phyloP scores from a whole-genome alignment of 1,140 invertebrate species.

The Theocolax elegans region DNA sequence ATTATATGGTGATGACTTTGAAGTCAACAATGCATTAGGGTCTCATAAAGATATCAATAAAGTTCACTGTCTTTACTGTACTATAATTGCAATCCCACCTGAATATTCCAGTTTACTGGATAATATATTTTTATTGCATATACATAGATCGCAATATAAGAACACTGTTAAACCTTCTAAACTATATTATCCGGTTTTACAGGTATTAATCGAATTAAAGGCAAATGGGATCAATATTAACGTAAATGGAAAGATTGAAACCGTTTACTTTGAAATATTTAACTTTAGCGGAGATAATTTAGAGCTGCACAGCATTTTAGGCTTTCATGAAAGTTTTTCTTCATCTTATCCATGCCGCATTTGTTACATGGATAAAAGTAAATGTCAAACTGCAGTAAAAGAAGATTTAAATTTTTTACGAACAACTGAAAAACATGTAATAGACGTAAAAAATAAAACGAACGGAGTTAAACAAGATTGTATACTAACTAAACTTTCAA shows the following conservation, averaged over 20 bases:
- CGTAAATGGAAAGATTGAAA: constrained; percentile 1
- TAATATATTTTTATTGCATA: constrained; percentile 54
- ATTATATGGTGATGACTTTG: constrained; percentile 54
- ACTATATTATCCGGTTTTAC: constrained; percentile 36
- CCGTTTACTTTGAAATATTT: constrained; percentile 37
- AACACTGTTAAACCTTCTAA: constrained; percentile 33
- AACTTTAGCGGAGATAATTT: constrained; percentile 8
- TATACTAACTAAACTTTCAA: constrained; percentile 29
- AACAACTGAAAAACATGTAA: constrained; percentile 28
- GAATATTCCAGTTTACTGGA: constrained; percentile 48
- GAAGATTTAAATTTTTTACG: constrained; percentile 38
- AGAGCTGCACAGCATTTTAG: constrained; percentile 7
- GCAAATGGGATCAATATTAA: constrained; percentile 37
- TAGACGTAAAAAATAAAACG: constrained; percentile 25
- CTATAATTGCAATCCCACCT: constrained; percentile 49
- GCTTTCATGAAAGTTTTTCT: constrained; percentile 23
- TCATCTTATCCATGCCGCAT: constrained; percentile 12
- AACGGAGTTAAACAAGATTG: constrained; percentile 39
- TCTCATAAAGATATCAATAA: constrained; percentile 50
- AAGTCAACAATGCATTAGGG: constrained; percentile 54
- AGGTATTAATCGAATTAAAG: constrained; percentile 41
- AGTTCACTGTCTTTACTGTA: constrained; percentile 51
- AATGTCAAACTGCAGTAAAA: constrained; percentile 19
- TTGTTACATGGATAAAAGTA: constrained; percentile 18
- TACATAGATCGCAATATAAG: constrained; percentile 46